Conservation (phyloP, 2,797 vertebrate genomes). For the Amniataba percoides region DNA sequence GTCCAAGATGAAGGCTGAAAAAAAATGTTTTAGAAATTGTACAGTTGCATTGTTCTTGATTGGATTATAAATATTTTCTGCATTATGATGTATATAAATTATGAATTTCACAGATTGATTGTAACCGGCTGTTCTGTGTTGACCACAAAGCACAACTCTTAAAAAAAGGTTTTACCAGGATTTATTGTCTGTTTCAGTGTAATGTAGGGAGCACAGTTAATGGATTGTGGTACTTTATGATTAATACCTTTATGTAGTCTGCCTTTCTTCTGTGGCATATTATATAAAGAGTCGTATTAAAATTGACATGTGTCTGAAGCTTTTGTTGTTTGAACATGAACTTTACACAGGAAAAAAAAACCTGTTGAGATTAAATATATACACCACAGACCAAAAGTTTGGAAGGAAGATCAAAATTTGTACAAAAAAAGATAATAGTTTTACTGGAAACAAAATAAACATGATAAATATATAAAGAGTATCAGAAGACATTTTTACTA, state of each 20-base stretch:
- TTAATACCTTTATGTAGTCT: constrained; percentile 2
- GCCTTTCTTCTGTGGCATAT: constrained; percentile 25
- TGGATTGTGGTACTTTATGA: constrained; percentile 7
- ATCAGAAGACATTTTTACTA: too few relatives aligned
- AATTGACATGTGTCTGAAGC: neutral
- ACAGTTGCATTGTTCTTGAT: neutral
- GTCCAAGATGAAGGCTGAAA: neutral
- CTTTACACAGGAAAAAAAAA: neutral
- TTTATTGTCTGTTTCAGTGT: neutral
- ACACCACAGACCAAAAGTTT: neutral
- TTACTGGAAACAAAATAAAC: too few relatives aligned
- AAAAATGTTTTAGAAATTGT: neutral
- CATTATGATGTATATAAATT: neutral
- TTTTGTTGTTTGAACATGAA: constrained; percentile 15
- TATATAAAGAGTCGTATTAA: constrained; percentile 52
- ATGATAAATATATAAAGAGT: too few relatives aligned
- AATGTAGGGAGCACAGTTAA: neutral
- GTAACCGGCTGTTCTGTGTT: neutral
- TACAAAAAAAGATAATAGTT: too few relatives aligned
- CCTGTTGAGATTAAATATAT: neutral
- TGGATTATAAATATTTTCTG: neutral
- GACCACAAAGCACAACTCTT: neutral
- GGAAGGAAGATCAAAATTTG: too few relatives aligned
- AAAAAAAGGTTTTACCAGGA: neutral
- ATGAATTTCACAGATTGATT: neutral